phyloP scores from a whole-genome alignment of 2,888 invertebrate genomes.

The Anaspis maculata region DNA sequence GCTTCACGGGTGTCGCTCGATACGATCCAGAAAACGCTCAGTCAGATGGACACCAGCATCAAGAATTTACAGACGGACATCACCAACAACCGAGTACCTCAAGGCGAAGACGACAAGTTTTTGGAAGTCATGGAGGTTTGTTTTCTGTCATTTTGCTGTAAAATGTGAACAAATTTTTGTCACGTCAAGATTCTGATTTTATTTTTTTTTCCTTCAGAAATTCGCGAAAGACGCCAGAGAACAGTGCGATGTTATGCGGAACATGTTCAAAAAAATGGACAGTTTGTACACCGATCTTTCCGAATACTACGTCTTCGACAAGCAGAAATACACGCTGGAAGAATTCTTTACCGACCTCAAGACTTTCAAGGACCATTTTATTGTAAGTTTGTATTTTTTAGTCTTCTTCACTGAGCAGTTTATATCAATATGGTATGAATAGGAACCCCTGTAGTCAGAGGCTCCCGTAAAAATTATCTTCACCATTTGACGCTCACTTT shows the following conservation, averaged over 20 bases:
- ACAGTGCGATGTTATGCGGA: slow-evolving; percentile 80
- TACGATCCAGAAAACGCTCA: slow-evolving; percentile 67
- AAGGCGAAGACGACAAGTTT: slow-evolving; percentile 78
- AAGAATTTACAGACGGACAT: slow-evolving; percentile 86
- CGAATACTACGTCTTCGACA: slow-evolving; percentile 88
- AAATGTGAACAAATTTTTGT: no score
- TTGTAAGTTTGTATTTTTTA: slow-evolving; percentile 48
- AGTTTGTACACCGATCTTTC: slow-evolving; percentile 73
- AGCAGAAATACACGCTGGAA: slow-evolving; percentile 86
- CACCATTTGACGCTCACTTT: no score
- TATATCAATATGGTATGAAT: not conserved
- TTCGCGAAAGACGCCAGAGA: slow-evolving; percentile 67
- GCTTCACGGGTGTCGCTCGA: slow-evolving; percentile 83
- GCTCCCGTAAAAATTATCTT: no score
- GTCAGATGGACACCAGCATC: slow-evolving; percentile 81
- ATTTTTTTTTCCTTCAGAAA: no score
- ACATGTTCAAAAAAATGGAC: slow-evolving; percentile 93
- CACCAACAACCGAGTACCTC: slow-evolving; percentile 71
- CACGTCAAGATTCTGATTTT: no score
- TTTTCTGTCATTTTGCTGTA: slow-evolving; percentile 46
- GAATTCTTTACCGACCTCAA: slow-evolving; percentile 95
- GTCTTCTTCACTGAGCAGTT: slow-evolving; percentile 1
- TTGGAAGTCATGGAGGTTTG: slow-evolving; percentile 82
- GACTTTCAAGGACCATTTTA: slow-evolving; percentile 86
- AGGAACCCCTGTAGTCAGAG: not conserved